phyloP scores from a whole-genome alignment of 1,140 invertebrate species.

The Mizuhopecten yessoensis region DNA sequence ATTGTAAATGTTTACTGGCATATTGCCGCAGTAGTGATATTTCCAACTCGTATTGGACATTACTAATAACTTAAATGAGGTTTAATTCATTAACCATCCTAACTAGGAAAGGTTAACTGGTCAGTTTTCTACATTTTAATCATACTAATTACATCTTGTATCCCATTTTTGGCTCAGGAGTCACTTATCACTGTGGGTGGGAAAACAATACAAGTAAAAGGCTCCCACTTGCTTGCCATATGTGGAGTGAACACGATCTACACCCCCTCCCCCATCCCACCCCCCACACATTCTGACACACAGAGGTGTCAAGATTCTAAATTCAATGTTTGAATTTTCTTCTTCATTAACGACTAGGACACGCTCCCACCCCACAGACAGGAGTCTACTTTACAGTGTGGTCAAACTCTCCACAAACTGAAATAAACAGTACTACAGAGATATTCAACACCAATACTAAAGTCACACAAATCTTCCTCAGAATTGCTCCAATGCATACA shows the following conservation, averaged over 20 bases:
- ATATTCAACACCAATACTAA: too few relatives aligned
- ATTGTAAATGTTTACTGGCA: too few relatives aligned
- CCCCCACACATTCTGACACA: background rate
- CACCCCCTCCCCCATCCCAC: background rate
- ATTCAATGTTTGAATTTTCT: conserved; percentile 29
- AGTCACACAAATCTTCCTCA: background rate
- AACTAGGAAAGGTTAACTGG: background rate
- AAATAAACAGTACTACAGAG: background rate
- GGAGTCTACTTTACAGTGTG: background rate
- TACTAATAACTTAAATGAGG: too few relatives aligned
- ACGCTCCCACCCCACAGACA: background rate
- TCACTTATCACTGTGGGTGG: background rate
- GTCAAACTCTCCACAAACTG: background rate
- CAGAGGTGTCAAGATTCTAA: conserved; percentile 25
- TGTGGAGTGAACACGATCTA: background rate
- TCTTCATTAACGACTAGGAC: background rate
- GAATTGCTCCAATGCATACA: background rate
- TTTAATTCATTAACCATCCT: too few relatives aligned
- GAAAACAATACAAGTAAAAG: background rate
- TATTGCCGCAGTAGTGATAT: too few relatives aligned
- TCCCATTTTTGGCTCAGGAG: background rate
- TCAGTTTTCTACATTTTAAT: background rate
- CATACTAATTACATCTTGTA: too few relatives aligned
- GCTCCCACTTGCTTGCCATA: background rate
- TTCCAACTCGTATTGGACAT: too few relatives aligned